A percentile compares a stretch with the other conserved stretches of the same genome.
These are phyloP conservation scores for Thumatha senex DNA, from an alignment of 2,888 invertebrate species.

Conservation along the genomic window DNA sequence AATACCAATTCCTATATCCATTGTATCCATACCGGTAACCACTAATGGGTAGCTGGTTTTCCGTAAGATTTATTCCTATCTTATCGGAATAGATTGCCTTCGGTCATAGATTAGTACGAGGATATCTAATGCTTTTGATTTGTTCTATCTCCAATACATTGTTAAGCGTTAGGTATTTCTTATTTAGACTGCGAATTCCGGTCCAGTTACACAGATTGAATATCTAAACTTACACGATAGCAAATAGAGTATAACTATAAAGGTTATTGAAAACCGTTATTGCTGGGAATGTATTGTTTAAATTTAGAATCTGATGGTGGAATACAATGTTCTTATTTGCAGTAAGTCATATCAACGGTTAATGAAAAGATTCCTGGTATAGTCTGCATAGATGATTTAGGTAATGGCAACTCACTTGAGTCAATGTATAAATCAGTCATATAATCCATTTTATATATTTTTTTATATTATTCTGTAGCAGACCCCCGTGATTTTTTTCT, in stretches of 20 bases:
- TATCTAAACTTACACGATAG: conserved; percentile 36
- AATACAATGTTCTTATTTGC: conserved; percentile 30
- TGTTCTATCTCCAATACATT: conserved; percentile 19
- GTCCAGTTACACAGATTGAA: conserved; percentile 31
- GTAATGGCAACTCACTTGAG: neutral
- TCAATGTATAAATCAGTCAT: neutral
- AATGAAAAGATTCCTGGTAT: neutral
- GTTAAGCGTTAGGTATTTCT: conserved; percentile 26
- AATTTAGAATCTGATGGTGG: neutral
- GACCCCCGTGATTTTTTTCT: too few relatives aligned
- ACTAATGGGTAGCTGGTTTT: conserved; percentile 49
- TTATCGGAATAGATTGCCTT: conserved; percentile 62
- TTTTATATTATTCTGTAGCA: too few relatives aligned
- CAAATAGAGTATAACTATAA: conserved; percentile 34
- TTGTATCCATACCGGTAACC: conserved; percentile 47
- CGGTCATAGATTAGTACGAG: conserved; percentile 42
- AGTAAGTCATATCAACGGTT: conserved; percentile 20
- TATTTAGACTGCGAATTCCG: conserved; percentile 31
- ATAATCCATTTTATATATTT: too few relatives aligned
- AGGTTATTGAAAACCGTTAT: conserved; percentile 29
- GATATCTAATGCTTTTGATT: conserved; percentile 32
- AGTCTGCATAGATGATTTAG: neutral
- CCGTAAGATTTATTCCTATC: conserved; percentile 58
- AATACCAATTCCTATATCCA: conserved; percentile 42
- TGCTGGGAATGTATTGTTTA: conserved; percentile 22